Evolutionary conservation across 2,888 invertebrate species (phyloP).

Genomic region (Penaeus monodon): DNA sequence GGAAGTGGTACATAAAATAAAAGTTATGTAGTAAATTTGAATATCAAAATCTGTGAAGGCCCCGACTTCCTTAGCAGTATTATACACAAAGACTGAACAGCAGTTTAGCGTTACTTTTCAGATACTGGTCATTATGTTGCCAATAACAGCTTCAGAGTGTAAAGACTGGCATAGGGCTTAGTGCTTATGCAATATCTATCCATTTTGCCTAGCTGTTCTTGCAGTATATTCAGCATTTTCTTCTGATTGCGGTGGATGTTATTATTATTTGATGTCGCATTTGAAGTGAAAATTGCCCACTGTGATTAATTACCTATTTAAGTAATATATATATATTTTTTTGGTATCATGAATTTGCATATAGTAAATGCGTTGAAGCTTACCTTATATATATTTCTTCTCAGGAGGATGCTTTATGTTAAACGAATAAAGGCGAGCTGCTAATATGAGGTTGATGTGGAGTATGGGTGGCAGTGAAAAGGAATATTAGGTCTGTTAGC

Average conservation of each 20-base stretch:
- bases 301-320: no score
- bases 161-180: slow-evolving; percentile 21
- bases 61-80: background rate
- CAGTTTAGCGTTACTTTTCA: slow-evolving; percentile 1
- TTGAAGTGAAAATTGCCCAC: no score
- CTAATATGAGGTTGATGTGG: no score
- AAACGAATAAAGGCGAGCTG: no score
- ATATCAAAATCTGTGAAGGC: background rate
- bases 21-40: background rate
- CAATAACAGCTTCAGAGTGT: slow-evolving; percentile 12
- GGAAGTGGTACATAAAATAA: background rate
- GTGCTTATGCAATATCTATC: background rate
- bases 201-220: background rate
- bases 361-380: no score
- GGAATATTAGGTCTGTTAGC: no score
- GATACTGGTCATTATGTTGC: slow-evolving; percentile 17
- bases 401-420: no score
- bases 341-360: no score
- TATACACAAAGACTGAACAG: background rate
- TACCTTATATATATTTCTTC: no score
- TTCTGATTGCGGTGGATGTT: background rate
- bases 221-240: slow-evolving; percentile 17
- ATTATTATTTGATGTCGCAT: background rate
- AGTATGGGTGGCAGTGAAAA: no score
- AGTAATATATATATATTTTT: no score